Base-by-base conservation (phyloP, 2,113 vertebrate species). In the Rhinoptilus africanus region DNA sequence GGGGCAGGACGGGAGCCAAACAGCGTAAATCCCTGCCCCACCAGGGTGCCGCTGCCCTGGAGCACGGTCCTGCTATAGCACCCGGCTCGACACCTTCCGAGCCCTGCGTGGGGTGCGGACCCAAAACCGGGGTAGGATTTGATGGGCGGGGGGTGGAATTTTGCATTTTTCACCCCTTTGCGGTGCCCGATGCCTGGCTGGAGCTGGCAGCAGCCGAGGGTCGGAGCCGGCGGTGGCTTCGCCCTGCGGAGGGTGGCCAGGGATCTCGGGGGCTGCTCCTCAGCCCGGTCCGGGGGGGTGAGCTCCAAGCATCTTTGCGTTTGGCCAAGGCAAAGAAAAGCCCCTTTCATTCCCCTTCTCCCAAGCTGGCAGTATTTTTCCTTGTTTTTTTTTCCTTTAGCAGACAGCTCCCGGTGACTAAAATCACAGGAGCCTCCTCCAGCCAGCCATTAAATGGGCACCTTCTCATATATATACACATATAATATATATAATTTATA, bases 401-500 rank as follows among this genome's bases (percentile, higher is more conserved):
- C 57, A 69, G 68, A 18, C 34, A 45, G 39, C 21, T 79, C 37
- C 45, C 11, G 20, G 27, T 0, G 1, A 28, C 72, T 62, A 7
- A 5, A 37, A 63, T 64, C 23, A 62, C 0, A 45, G 0, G 0
- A 80, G 21, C 35, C 34, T 68, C 39, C 56, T 48, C n/a, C 32
- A 9, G 12, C 10, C 39, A 54, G 28, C 24, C 56, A 74, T 80
- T 85, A 83, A 96, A 77, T 22, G 12, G 76, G 45, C 88, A 89
- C 79, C 54, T 76, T 23, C 68, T 56, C 47, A 4, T n/a, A 4
- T 26, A 24, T 28, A 30, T 62, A 60, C 35, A 87, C 80, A 95
- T 88, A 90, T 39, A 56, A 91, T 83, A 96, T 69, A 94, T 92
- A 96, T 96, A 95, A 96, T 92, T 94, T 96, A 96, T 88, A 82